phyloP scores from a whole-genome alignment of 1,140 invertebrate species.

The Carposina sasakii region DNA sequence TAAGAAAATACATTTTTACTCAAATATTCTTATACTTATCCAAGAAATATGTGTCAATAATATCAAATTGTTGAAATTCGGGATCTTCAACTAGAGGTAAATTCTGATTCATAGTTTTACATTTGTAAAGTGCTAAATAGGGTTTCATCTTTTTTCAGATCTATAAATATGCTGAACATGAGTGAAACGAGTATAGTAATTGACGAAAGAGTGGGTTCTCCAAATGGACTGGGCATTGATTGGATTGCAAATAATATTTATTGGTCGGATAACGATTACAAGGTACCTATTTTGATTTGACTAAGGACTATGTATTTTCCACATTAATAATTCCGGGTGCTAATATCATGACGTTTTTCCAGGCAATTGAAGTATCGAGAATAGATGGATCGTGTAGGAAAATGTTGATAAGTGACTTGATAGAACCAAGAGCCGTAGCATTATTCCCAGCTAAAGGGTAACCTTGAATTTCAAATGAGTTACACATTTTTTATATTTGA shows the following conservation, averaged over 20 bases:
- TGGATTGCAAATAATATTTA: conserved; percentile 93
- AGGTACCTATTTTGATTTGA: no score
- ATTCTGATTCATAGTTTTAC: no score
- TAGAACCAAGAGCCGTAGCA: conserved; percentile 84
- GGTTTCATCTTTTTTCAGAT: conserved; percentile 57
- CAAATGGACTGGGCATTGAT: conserved; percentile 88
- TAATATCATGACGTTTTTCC: no score
- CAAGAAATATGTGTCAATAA: neutral
- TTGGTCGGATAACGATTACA: conserved; percentile 89
- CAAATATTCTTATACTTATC: neutral
- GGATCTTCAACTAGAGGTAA: no score
- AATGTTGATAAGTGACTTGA: conserved; percentile 77
- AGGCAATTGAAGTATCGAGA: conserved; percentile 84
- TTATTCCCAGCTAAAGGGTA: conserved; percentile 85
- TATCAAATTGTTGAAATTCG: neutral
- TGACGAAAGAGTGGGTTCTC: conserved; percentile 74
- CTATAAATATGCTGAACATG: conserved; percentile 79
- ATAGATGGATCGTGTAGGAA: conserved; percentile 87
- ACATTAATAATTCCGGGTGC: no score
- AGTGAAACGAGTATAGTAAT: conserved; percentile 76
- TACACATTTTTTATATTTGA: conserved; percentile 2
- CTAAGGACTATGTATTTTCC: no score
- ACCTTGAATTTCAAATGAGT: no score
- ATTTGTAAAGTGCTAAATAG: no score
- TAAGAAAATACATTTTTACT: conserved; percentile 26